Conservation (phyloP, 2,797 vertebrate species). For the Tachyglossus aculeatus region DNA sequence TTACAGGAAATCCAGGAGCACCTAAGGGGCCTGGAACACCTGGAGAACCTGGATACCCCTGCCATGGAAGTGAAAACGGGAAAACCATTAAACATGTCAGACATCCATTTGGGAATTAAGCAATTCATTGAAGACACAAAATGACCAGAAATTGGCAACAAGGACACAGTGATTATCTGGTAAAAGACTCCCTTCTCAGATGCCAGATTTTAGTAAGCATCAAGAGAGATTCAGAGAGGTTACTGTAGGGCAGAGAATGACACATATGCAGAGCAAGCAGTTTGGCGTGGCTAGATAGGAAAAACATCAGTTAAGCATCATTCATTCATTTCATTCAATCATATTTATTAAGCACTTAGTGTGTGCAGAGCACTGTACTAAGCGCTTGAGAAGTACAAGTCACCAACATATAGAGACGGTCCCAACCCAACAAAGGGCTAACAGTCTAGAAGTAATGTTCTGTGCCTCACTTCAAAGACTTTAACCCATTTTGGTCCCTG, state of each 20-base stretch:
- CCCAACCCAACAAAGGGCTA: too few species aligned
- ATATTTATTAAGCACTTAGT: too few species aligned
- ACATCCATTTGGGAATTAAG: constrained; percentile 6
- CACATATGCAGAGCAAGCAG: neutral
- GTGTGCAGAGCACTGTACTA: too few species aligned
- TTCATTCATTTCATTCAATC: too few species aligned
- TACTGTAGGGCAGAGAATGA: neutral
- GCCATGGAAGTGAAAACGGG: constrained; percentile 46
- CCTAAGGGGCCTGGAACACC: constrained; percentile 87
- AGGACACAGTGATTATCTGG: constrained; percentile 17
- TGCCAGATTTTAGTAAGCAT: neutral
- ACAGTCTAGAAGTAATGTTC: too few species aligned
- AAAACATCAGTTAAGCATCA: too few species aligned
- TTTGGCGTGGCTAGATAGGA: too few species aligned
- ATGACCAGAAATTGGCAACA: neutral
- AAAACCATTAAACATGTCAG: constrained; percentile 4
- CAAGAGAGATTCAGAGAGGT: neutral
- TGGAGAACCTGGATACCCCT: constrained; percentile 92
- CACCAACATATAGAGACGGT: too few species aligned
- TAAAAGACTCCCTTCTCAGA: neutral
- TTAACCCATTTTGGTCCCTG: too few species aligned
- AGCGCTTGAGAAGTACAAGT: too few species aligned
- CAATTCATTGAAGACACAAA: neutral
- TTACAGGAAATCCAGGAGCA: constrained; percentile 86
- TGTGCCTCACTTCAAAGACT: too few species aligned